Percentiles rank a stretch among this genome's conserved stretches.
Conservation (phyloP, 2,797 vertebrate genomes). For the Sebastes taczanowskii region DNA sequence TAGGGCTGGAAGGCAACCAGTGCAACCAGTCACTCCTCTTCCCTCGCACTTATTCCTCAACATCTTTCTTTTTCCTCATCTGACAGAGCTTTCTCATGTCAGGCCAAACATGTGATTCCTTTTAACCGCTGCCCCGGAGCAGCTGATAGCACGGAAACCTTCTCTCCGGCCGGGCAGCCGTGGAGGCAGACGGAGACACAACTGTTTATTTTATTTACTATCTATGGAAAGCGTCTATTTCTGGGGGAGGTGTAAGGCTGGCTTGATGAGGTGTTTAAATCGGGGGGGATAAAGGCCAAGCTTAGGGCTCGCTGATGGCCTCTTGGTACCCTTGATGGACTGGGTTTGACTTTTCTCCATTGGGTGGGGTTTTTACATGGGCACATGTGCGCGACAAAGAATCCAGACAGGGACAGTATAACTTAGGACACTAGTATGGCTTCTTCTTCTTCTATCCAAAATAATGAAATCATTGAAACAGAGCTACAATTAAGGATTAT, state of each 20-base stretch:
- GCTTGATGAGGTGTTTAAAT: constrained; percentile 76
- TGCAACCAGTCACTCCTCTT: constrained; percentile 49
- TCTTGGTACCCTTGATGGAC: background rate
- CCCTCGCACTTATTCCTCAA: constrained; percentile 32
- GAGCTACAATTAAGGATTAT: background rate
- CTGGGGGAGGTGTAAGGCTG: constrained; percentile 53
- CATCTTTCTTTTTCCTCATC: constrained; percentile 27
- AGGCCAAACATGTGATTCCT: constrained; percentile 80
- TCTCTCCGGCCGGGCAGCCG: constrained; percentile 17
- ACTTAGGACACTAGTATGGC: background rate
- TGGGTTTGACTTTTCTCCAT: constrained; percentile 18
- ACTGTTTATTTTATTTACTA: constrained; percentile 68
- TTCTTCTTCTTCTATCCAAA: too few relatives aligned
- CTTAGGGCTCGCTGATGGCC: background rate
- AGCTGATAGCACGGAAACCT: constrained; percentile 64
- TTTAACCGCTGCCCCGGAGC: constrained; percentile 54
- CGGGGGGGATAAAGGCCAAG: constrained; percentile 25
- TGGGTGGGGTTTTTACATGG: background rate
- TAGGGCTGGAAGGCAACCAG: constrained; percentile 54
- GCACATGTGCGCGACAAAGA: background rate
- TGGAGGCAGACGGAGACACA: constrained; percentile 26
- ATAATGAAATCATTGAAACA: too few relatives aligned
- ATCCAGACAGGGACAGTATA: background rate
- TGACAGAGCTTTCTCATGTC: constrained; percentile 72
- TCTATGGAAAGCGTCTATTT: constrained; percentile 69